Conservation (phyloP, 2,113 vertebrate species). For the Nanorana parkeri region DNA sequence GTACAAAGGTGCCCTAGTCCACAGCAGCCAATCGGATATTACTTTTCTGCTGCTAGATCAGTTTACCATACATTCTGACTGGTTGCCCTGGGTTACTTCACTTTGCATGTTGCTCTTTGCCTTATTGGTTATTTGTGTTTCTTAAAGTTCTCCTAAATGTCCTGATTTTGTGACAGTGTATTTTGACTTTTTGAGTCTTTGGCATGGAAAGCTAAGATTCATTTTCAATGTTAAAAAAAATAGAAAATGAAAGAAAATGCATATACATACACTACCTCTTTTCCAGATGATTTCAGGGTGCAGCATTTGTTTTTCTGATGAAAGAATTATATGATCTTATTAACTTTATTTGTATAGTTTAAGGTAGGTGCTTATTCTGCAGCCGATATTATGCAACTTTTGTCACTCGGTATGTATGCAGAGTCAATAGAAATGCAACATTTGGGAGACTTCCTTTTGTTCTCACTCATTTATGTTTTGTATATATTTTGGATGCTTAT, state of each 20-base stretch:
- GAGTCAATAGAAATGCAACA: neutral
- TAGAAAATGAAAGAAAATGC: constrained; percentile 57
- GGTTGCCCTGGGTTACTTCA: no score
- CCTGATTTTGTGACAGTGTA: no score
- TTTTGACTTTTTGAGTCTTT: no score
- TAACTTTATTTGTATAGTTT: constrained; percentile 11
- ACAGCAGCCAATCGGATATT: no score
- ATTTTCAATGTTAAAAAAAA: constrained; percentile 2
- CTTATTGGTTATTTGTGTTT: no score
- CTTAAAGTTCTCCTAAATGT: no score
- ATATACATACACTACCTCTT: constrained; percentile 77
- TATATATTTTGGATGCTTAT: neutral
- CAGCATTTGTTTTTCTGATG: constrained; percentile 60
- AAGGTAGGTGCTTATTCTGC: constrained; percentile 18
- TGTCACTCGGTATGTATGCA: constrained; percentile 1
- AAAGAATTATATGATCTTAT: constrained; percentile 18
- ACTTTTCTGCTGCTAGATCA: no score
- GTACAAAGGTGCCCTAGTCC: no score
- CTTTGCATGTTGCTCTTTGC: no score
- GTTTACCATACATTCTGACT: no score
- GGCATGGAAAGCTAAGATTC: no score
- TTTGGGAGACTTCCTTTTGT: constrained; percentile 1
- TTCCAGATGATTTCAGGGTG: constrained; percentile 67
- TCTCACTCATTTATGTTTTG: neutral
- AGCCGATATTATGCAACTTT: constrained; percentile 49